Evolutionary conservation across 1,140 invertebrate species (phyloP).

Genomic region (Temnothorax longispinosus): DNA sequence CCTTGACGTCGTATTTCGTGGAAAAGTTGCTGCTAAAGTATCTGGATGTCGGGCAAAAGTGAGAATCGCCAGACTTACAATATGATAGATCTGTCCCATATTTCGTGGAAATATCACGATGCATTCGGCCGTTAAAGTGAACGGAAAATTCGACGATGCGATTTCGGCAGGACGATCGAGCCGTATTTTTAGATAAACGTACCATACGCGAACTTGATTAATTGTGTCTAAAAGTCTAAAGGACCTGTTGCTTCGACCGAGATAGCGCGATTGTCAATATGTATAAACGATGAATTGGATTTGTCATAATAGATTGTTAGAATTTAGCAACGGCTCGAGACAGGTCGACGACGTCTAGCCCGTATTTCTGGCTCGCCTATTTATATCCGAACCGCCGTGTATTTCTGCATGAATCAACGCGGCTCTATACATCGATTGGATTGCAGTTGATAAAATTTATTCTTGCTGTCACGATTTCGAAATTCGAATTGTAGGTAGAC

Average conservation of each 20-base stretch:
- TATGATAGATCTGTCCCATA: neutral
- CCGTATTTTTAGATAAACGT: conserved; percentile 55
- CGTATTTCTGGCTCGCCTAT: conserved; percentile 47
- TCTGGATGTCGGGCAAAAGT: neutral
- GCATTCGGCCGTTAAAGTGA: neutral
- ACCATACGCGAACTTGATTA: conserved; percentile 25
- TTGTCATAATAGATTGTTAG: conserved; percentile 42
- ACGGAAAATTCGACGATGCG: conserved; percentile 22
- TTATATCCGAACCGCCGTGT: conserved; percentile 24
- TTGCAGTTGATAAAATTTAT: conserved; percentile 35
- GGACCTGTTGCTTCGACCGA: conserved; percentile 67
- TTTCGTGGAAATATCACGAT: conserved; percentile 10
- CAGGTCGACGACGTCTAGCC: conserved; percentile 47
- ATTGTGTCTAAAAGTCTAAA: conserved; percentile 36
- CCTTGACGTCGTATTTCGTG: conserved; percentile 16
- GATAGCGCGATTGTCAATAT: conserved; percentile 18
- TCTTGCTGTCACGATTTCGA: conserved; percentile 1
- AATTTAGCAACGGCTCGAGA: conserved; percentile 10
- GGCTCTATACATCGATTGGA: conserved; percentile 1
- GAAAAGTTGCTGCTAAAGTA: neutral
- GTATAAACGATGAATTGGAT: conserved; percentile 24
- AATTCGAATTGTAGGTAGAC: neutral
- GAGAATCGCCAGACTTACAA: conserved; percentile 32
- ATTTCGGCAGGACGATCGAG: neutral
- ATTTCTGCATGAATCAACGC: conserved; percentile 20